These are phyloP conservation scores for Eudasyphora cyanicolor DNA, from an alignment of 2,888 invertebrate species.

Conservation along the genomic window DNA sequence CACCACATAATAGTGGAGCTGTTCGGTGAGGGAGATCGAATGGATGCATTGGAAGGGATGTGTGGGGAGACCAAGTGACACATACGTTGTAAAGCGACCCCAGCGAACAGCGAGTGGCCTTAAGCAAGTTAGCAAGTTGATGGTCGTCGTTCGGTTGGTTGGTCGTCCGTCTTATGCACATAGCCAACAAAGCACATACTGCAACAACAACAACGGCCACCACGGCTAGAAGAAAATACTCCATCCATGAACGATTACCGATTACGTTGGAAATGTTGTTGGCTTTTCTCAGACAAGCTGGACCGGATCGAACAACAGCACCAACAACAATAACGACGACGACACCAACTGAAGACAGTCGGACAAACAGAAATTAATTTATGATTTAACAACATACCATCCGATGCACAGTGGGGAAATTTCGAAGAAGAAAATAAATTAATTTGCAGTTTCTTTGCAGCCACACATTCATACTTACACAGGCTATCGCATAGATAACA, in stretches of 20 bases:
- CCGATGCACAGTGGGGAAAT: too few species aligned
- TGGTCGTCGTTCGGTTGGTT: too few species aligned
- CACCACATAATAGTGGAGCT: neutral
- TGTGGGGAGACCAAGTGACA: constrained; percentile 10
- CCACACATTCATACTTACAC: too few species aligned
- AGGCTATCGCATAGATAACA: too few species aligned
- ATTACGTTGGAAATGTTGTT: constrained; percentile 26
- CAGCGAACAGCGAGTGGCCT: constrained; percentile 47
- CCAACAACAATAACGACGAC: neutral
- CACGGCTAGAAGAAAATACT: constrained; percentile 17
- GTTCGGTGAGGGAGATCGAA: neutral
- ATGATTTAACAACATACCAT: constrained; percentile 26
- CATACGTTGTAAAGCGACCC: constrained; percentile 38
- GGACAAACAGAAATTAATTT: constrained; percentile 43
- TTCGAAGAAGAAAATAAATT: too few species aligned
- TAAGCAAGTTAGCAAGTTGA: constrained; percentile 62
- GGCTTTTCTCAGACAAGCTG: neutral
- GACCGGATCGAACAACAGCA: neutral
- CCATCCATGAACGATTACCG: constrained; percentile 29
- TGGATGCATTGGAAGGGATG: neutral
- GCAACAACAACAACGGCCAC: neutral
- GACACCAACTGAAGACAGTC: constrained; percentile 19
- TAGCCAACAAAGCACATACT: constrained; percentile 20
- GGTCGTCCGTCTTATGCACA: constrained; percentile 56
- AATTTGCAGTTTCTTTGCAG: too few species aligned